phyloP scores from a whole-genome alignment of 2,888 invertebrate species.

The Thera britannica region DNA sequence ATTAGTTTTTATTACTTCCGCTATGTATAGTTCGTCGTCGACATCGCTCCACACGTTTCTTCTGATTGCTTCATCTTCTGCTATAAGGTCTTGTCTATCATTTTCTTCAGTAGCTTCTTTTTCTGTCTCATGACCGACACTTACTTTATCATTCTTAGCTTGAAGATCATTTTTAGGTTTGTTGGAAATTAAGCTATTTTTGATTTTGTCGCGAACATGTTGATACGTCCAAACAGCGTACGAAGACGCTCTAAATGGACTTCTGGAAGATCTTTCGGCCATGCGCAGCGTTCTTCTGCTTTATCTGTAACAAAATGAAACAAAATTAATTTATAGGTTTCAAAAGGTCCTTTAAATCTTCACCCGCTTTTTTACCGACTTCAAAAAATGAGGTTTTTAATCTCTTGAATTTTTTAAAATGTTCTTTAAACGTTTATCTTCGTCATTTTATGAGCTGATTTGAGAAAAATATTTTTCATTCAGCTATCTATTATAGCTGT shows the following conservation, averaged over 20 bases:
- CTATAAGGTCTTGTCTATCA: slow-evolving; percentile 61
- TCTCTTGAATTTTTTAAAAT: too few relatives aligned
- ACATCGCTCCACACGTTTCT: slow-evolving; percentile 79
- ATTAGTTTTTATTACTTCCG: slow-evolving; percentile 77
- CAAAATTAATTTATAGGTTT: background rate
- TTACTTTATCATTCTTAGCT: slow-evolving; percentile 37
- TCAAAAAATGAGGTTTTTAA: too few relatives aligned
- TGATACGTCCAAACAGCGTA: slow-evolving; percentile 74
- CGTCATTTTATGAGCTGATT: too few relatives aligned
- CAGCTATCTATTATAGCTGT: too few relatives aligned
- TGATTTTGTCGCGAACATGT: slow-evolving; percentile 39
- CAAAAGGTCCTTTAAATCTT: background rate
- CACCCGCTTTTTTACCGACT: too few relatives aligned
- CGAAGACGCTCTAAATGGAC: slow-evolving; percentile 78
- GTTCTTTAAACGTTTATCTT: too few relatives aligned
- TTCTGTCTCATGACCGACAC: slow-evolving; percentile 31
- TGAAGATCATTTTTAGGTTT: slow-evolving; percentile 48
- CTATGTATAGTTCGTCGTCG: slow-evolving; percentile 82
- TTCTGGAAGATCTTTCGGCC: slow-evolving; percentile 73
- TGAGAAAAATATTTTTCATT: too few relatives aligned
- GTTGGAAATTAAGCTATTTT: slow-evolving; percentile 31
- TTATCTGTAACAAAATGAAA: slow-evolving; percentile 72
- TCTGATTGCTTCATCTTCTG: slow-evolving; percentile 72
- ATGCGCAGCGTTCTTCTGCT: slow-evolving; percentile 75
- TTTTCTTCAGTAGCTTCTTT: slow-evolving; percentile 46